Base-by-base conservation (phyloP, 2,113 vertebrate genomes). In the Oncorhynchus nerka region DNA sequence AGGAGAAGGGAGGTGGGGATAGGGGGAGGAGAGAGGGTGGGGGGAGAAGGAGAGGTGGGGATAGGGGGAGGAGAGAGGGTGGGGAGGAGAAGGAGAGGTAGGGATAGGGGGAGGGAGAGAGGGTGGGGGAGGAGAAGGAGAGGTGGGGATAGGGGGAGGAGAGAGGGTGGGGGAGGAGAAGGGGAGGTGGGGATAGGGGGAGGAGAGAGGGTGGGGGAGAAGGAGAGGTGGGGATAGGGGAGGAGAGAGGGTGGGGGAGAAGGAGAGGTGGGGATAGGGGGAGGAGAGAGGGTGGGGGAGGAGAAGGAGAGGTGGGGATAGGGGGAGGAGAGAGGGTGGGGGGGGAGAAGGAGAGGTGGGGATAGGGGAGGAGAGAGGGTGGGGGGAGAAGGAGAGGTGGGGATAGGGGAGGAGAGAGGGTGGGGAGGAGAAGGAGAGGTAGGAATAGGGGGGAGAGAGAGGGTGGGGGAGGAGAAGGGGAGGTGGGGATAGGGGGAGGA, bases 141-240 rank as follows among this genome's bases (percentile, higher is more conserved):
- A 5, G 4, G 30, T 0, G 3, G 4, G 1, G 24, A 26, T 1
- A 0, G 28, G 28, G 28, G 0, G 30, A 1, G 1, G 30, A 32
- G 4, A 5, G 30, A 5, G 30, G 30, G 4, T 2, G 70, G 32
- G 32, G 24, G 24, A 24, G 24, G 71, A 83, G 71, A 77, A 0
- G 32, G 49, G 39, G 51, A 16, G 73, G 32, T 28, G 6, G 64
- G 72, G 34, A 32, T 4, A 39, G 39, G 1, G 24, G 11, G 26
- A 20, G 2, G 16, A 22, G 5, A 32, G 32, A 5, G 32, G n/a
- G n/a, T n/a, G n/a, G n/a, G n/a, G n/a, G n/a, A n/a, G n/a, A n/a
- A n/a, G n/a, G n/a, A n/a, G n/a, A n/a, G n/a, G n/a, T n/a, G n/a
- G n/a, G n/a, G n/a, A n/a, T n/a, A n/a, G n/a, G n/a, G n/a, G n/a